Conservation (phyloP, 2,888 invertebrate species). For the Nomada goodeniana region DNA sequence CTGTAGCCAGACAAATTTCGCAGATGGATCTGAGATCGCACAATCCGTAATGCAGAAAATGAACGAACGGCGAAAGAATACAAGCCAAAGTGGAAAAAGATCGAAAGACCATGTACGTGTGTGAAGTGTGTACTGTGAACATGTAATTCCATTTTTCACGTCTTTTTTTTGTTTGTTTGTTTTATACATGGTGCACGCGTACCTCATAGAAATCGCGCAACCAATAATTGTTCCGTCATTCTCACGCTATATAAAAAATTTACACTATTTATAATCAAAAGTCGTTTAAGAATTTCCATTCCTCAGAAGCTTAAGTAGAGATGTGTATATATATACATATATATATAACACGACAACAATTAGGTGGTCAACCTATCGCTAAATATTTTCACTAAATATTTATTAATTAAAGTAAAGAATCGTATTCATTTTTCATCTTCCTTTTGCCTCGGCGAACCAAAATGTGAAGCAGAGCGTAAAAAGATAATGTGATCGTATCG, state of each 20-base stretch:
- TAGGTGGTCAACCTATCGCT: conserved; percentile 72
- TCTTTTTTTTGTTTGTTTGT: conserved; percentile 48
- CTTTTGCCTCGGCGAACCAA: conserved; percentile 12
- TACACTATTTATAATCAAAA: conserved; percentile 84
- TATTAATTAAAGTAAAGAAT: conserved; percentile 17
- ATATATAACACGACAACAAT: conserved; percentile 72
- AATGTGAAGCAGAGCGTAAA: conserved; percentile 40
- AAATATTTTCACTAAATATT: conserved; percentile 68
- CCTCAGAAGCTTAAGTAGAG: conserved; percentile 76
- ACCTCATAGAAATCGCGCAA: conserved; percentile 67
- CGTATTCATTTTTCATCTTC: neutral
- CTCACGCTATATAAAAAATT: conserved; percentile 84
- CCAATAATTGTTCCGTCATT: conserved; percentile 74
- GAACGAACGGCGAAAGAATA: conserved; percentile 11
- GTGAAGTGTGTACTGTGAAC: conserved; percentile 56
- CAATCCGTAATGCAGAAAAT: conserved; percentile 43
- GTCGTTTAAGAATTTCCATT: conserved; percentile 76
- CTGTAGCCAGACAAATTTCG: conserved; percentile 19
- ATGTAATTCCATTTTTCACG: conserved; percentile 27
- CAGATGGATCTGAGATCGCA: conserved; percentile 33
- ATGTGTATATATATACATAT: conserved; percentile 37
- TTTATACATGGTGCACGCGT: conserved; percentile 78
- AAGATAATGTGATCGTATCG: conserved; percentile 55
- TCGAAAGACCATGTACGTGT: conserved; percentile 65
- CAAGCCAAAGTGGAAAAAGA: conserved; percentile 29